Base-by-base conservation (phyloP, 2,888 invertebrate species). In the Exocentrus adspersus region DNA sequence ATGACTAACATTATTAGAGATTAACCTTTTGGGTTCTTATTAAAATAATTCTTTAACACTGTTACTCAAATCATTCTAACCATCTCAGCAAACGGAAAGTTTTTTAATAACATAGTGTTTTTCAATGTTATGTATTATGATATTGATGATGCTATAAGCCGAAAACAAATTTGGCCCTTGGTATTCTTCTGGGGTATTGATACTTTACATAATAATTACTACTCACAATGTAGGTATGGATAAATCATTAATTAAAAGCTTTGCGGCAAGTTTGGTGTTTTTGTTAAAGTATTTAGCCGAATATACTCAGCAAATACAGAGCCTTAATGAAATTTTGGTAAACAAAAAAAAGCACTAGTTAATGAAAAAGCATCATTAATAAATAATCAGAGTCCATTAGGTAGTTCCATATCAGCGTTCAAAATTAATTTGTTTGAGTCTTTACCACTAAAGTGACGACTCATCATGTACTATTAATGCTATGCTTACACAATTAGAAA, bases 321-420 rank as follows among this genome's bases (percentile, higher is more conserved):
- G 14, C 46, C 21, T 46, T 21, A 46, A 46, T 21, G 12, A 21
- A 0, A 24, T 20, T 48, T 48, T 24, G 24, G 16, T 32, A 32
- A 16, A 32, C 10, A 50, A 30, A 51, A n/a, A n/a, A 32, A 19
- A 28, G 28, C 17, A 30, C 17, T n/a, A 14, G 32, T 32, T 52
- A 52, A 37, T 20, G 37, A 17, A 77, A 74, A 73, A 72, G 72
- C 66, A 68, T 75, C 72, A 71, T 69, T 75, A 76, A 77, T 75
- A 73, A 75, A 69, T 71, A 73, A 75, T 75, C 75, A 75, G 75
- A 74, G 73, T 70, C 68, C 74, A 75, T 74, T 71, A 72, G 71
- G 73, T 71, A 71, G 74, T 73, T 68, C 67, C 52, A 20, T 14
- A 20, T 19, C 52, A 21, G 19, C 17, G n/a, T 41, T 37, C 30